Evolutionary conservation across 2,797 vertebrate species (phyloP), one percentile per base, ranked within the genome.

Genomic region (Acanthurus leucopareius): DNA sequence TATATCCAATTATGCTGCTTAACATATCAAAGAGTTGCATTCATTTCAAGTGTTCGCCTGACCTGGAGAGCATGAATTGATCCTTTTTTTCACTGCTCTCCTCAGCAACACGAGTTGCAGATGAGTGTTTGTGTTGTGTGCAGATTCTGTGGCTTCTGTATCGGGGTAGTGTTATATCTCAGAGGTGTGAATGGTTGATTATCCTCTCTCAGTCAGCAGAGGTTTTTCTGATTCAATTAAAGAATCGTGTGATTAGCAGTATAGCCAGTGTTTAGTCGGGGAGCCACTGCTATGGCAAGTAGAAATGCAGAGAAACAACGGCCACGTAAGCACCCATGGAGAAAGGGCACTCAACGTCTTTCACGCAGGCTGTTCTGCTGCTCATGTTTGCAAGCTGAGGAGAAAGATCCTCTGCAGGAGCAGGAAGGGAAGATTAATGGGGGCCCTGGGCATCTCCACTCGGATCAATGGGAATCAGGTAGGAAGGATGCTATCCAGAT

Each of bases 21-120:
- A 94, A 65, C 94, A 96, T 94, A 93, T 96, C 93, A 96, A 96
- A 95, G 91, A 54, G 63, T 74, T 64, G 85, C 82, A 89, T 94
- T 92, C 71, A 91, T 89, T 92, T 95, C 88, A 92, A 95, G 95
- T 93, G 90, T 74, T 89, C 91, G 91, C 86, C 93, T 89, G 88
- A 94, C 82, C 88, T 69, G 47, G 35, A 76, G 75, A 82, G 77
- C 78, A 88, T 77, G 69, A 85, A 88, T 83, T 56, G 53, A 68
- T 67, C 60, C 73, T 78, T 77, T 77, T 67, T 75, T 40, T 54
- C 58, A 15, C 79, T 73, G 47, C 62, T 88, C 83, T 88, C 88
- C 92, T 89, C 85, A 90, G 92, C 91, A 94, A 95, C 94, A 83
- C 67, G 63, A 51, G 77, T 81, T 89, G 74, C 73, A 85, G 61